Conservation (phyloP, 1,140 invertebrate genomes). For the Leptopilina boulardi region DNA sequence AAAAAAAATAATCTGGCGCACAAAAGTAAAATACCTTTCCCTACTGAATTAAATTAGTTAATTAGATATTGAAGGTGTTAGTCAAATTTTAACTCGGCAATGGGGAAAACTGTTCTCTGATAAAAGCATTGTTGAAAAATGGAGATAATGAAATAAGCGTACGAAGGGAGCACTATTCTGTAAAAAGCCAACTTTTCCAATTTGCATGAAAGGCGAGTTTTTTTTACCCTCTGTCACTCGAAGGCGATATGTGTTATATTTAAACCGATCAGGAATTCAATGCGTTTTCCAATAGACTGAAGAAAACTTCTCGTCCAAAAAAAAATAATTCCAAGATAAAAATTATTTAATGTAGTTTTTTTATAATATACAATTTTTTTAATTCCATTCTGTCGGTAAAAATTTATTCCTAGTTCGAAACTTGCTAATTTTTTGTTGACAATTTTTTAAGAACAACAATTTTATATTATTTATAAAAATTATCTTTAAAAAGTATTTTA, state of each 20-base stretch:
- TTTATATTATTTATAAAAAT: no score
- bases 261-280: neutral
- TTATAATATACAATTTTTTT: no score
- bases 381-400: no score
- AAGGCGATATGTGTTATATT: neutral
- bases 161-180: neutral
- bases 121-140: slow-evolving; percentile 5
- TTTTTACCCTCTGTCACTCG: neutral
- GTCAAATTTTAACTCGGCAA: no score
- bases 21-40: neutral
- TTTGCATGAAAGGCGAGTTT: neutral
- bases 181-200: neutral
- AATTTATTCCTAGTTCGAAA: no score
- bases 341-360: neutral
- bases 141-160: neutral
- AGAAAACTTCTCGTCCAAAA: no score
- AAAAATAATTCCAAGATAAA: neutral
- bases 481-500: no score
- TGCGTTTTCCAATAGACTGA: neutral
- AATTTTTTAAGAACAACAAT: no score
- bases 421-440: no score
- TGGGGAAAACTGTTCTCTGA: neutral
- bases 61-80: neutral
- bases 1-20: neutral
- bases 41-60: neutral